These are phyloP conservation scores for Ispidina picta DNA, from an alignment of 2,797 vertebrate species.

Conservation along the genomic window DNA sequence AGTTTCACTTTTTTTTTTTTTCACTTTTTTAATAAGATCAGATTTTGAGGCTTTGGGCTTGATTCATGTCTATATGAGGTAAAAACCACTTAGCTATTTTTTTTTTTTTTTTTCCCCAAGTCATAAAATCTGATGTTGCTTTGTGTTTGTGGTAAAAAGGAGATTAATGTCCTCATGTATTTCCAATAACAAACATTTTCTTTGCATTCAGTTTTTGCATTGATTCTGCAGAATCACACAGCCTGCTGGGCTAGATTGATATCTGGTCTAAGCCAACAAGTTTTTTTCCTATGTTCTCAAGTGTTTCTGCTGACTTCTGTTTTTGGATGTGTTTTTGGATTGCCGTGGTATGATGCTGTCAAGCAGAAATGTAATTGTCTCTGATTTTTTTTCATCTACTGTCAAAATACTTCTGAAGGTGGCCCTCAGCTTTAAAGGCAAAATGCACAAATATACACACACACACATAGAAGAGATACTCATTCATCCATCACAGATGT, in stretches of 20 bases:
- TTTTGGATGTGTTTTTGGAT: constrained; percentile 17
- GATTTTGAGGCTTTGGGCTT: constrained; percentile 46
- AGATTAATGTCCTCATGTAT: background rate
- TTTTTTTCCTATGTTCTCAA: background rate
- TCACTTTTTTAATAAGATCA: constrained; percentile 22
- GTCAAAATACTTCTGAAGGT: background rate
- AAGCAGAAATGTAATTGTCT: background rate
- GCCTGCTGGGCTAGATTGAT: background rate
- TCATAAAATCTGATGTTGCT: constrained; percentile 11
- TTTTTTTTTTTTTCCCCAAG: background rate
- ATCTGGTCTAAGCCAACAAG: background rate
- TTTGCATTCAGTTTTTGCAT: background rate
- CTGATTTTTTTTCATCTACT: background rate
- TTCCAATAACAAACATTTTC: background rate
- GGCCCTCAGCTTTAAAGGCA: background rate
- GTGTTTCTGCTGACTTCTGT: constrained; percentile 8
- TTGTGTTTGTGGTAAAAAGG: constrained; percentile 22
- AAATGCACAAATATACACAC: background rate
- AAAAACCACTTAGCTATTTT: background rate
- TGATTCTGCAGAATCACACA: background rate
- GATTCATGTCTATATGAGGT: constrained; percentile 31
- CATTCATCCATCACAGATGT: background rate
- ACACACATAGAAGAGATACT: background rate
- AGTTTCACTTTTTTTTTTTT: background rate
- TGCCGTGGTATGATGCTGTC: background rate